Evolutionary conservation across 1,140 invertebrate species (phyloP).

Genomic region (Copidosoma floridanum): DNA sequence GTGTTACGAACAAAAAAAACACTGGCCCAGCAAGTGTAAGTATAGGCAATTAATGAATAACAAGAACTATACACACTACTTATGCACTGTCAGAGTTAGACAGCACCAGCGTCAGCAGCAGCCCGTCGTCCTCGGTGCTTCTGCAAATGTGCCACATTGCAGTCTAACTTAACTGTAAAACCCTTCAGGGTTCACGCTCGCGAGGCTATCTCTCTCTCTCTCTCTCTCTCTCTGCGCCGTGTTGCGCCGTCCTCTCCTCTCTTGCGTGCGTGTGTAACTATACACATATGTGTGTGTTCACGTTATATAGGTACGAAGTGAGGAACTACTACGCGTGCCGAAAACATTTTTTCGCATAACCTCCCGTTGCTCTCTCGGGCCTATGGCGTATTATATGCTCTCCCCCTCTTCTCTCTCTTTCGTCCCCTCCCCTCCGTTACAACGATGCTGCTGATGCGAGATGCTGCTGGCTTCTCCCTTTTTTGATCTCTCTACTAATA

Average conservation of each 20-base stretch:
- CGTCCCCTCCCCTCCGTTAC: too few relatives aligned
- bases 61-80: constrained; percentile 16
- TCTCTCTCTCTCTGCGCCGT: too few relatives aligned
- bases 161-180: constrained; percentile 60
- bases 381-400: constrained; percentile 2
- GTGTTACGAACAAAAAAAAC: too few relatives aligned
- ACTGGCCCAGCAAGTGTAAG: too few relatives aligned
- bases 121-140: constrained; percentile 54
- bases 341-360: constrained; percentile 57
- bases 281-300: too few relatives aligned
- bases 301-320: too few relatives aligned
- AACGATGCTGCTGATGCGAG: too few relatives aligned
- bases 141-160: constrained; percentile 58
- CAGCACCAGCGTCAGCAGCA: constrained; percentile 11
- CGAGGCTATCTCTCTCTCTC: too few relatives aligned
- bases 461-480: too few relatives aligned
- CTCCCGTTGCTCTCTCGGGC: constrained; percentile 29
- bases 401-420: constrained; percentile 1
- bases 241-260: too few relatives aligned
- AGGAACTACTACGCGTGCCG: constrained; percentile 53
- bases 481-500: neutral
- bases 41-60: too few relatives aligned
- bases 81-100: neutral
- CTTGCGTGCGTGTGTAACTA: too few relatives aligned
- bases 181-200: constrained; percentile 55